phyloP scores from a whole-genome alignment of 2,797 vertebrate species.

The Sciurus carolinensis region DNA sequence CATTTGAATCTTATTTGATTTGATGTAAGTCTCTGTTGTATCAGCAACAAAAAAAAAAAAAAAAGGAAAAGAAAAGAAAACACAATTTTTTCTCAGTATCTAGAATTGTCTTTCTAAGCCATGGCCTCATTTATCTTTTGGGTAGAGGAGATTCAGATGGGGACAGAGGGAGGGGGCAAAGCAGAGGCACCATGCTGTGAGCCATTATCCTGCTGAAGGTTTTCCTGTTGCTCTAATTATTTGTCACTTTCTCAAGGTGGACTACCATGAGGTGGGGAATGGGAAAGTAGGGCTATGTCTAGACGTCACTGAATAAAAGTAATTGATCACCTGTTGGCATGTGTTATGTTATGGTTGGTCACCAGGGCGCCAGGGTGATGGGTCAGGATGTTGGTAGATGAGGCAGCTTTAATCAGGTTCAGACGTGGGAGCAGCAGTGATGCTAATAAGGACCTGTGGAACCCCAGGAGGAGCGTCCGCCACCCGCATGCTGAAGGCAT shows the following conservation, averaged over 20 bases:
- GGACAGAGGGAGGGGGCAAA: too few species aligned
- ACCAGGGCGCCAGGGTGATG: background rate
- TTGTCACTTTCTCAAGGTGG: background rate
- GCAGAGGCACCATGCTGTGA: fast-evolving
- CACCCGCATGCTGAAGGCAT: background rate
- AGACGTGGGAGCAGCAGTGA: background rate
- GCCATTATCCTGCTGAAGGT: background rate
- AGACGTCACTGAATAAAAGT: background rate
- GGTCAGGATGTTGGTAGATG: background rate
- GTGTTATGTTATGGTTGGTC: too few species aligned
- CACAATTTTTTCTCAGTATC: background rate
- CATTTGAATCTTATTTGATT: background rate
- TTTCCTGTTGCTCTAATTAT: fast-evolving
- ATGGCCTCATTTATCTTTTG: background rate
- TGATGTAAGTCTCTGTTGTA: background rate
- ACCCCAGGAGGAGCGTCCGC: background rate
- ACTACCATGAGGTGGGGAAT: too few species aligned
- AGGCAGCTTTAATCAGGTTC: background rate
- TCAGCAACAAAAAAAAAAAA: background rate
- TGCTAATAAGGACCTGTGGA: background rate
- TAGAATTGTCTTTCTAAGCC: background rate
- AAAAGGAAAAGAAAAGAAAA: too few species aligned
- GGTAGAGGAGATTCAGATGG: background rate
- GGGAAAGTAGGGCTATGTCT: background rate
- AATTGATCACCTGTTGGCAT: background rate